A percentile compares a stretch with the other conserved stretches of the same genome.
phyloP scores from a whole-genome alignment of 2,113 vertebrate genomes.

The Tragelaphus strepsiceros region DNA sequence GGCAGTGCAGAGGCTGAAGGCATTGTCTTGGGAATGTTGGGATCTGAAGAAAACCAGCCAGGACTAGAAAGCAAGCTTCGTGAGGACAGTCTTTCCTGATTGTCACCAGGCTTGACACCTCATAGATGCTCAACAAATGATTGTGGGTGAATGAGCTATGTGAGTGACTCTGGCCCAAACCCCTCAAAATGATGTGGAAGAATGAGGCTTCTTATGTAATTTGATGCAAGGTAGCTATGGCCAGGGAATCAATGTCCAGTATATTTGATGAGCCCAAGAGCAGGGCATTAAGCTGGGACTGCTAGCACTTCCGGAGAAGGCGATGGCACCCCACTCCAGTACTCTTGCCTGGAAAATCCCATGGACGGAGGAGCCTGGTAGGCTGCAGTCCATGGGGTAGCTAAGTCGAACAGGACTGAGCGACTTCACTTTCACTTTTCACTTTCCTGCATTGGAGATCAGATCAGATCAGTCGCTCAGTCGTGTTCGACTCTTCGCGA shows the following conservation, averaged over 20 bases:
- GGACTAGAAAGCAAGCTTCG: neutral
- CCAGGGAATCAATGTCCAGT: neutral
- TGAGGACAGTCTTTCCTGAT: neutral
- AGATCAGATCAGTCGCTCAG: too few species aligned
- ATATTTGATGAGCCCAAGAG: neutral
- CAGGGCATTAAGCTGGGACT: neutral
- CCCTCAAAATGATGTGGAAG: neutral
- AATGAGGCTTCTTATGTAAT: neutral
- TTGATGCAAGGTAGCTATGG: neutral
- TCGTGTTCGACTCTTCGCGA: too few species aligned
- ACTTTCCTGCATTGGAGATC: too few species aligned
- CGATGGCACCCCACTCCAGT: too few species aligned
- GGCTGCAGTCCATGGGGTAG: too few species aligned
- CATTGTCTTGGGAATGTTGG: neutral
- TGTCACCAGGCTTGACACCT: neutral
- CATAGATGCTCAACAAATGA: neutral
- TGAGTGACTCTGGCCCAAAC: neutral
- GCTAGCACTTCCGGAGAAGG: too few species aligned
- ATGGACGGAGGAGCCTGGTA: too few species aligned
- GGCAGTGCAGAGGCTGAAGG: neutral
- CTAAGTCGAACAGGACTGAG: too few species aligned
- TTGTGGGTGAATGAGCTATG: neutral
- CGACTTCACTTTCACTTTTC: too few species aligned
- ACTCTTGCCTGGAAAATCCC: too few species aligned
- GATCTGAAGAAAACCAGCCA: neutral